A percentile compares a stretch with the other conserved stretches of the same genome.
Evolutionary conservation across 2,888 invertebrate genomes (phyloP).

Genomic region (Tupiocoris notatus): DNA sequence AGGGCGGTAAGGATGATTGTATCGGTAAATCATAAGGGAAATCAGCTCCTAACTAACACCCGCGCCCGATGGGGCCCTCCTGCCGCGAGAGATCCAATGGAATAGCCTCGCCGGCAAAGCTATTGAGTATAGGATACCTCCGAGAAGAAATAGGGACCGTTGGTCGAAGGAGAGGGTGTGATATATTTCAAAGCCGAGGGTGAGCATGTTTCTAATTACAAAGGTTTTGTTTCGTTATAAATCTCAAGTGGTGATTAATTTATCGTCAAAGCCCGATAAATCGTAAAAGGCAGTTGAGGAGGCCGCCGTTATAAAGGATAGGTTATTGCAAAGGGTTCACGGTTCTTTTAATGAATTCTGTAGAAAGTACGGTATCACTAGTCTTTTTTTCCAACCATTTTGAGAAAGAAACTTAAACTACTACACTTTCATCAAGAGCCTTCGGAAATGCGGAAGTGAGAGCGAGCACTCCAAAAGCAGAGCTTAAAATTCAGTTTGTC

Average conservation of each 20-base stretch:
- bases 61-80: background rate
- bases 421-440: no score
- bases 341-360: background rate
- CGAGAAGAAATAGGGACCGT: background rate
- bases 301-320: no score
- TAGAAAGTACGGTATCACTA: no score
- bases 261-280: background rate
- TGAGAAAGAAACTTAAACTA: no score
- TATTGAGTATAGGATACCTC: no score
- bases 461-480: no score
- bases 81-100: background rate
- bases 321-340: background rate
- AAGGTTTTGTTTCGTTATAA: background rate
- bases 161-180: background rate
- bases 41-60: background rate
- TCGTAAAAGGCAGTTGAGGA: background rate
- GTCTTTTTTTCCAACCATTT: no score
- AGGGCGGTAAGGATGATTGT: background rate
- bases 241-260: background rate
- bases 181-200: background rate
- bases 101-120: background rate
- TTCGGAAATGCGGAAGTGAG: no score
- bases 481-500: no score
- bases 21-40: background rate
- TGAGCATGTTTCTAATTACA: background rate